Percentiles rank a stretch among this genome's conserved stretches.
These are phyloP conservation scores for Lepus europaeus DNA, from an alignment of 2,113 vertebrate genomes.

Conservation along the genomic window DNA sequence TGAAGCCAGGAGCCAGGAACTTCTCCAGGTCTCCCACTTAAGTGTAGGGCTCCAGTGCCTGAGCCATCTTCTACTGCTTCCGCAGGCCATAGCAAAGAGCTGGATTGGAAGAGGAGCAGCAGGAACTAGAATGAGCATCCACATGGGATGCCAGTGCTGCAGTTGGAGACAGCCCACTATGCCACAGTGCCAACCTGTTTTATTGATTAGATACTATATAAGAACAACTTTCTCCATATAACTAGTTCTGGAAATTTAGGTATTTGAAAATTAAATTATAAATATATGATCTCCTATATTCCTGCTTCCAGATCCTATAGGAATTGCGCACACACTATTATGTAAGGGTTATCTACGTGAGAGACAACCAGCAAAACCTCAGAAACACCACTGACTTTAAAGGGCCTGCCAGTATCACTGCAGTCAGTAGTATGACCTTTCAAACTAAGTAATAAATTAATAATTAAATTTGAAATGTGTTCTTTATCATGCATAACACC, in stretches of 20 bases:
- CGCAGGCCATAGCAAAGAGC: too few species aligned
- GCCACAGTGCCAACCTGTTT: background rate
- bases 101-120: too few species aligned
- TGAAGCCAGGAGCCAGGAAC: too few species aligned
- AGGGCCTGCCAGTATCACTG: background rate
- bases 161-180: too few species aligned
- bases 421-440: background rate
- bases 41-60: too few species aligned
- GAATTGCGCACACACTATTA: background rate
- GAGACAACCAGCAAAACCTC: background rate
- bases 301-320: background rate
- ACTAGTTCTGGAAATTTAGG: constrained; percentile 15
- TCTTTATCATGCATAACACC: background rate
- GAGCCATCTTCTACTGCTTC: too few species aligned
- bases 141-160: too few species aligned
- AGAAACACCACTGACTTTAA: background rate
- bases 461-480: background rate
- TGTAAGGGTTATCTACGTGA: background rate
- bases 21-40: too few species aligned
- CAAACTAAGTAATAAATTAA: background rate
- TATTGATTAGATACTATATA: background rate
- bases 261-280: constrained; percentile 38
- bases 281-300: background rate
- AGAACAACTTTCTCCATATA: background rate
- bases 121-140: too few species aligned